Conservation (phyloP, 2,797 vertebrate genomes). For the Falco peregrinus region DNA sequence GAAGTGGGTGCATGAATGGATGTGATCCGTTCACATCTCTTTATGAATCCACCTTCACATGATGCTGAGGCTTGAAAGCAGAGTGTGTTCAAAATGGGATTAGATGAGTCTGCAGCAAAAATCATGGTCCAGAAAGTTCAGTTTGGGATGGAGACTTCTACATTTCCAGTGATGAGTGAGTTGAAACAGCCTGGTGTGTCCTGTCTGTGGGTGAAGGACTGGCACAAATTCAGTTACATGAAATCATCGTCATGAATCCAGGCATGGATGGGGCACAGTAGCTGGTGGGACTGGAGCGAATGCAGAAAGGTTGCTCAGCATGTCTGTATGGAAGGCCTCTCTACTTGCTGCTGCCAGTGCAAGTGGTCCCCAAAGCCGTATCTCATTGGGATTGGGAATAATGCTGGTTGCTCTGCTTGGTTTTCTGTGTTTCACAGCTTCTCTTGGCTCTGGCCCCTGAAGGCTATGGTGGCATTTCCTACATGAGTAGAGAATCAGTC, state of each 20-base stretch:
- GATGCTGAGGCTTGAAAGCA: not conserved
- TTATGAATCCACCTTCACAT: not conserved
- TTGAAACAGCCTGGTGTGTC: not conserved
- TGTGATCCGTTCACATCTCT: not conserved
- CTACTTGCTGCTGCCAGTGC: not conserved
- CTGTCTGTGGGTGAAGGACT: not conserved
- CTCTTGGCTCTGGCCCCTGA: not conserved
- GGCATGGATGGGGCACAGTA: not conserved
- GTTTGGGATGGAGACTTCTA: not conserved
- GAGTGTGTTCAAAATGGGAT: not conserved
- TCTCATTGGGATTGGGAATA: not conserved
- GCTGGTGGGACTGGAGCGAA: not conserved
- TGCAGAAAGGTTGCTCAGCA: not conserved
- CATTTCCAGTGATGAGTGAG: not conserved
- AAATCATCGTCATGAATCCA: not conserved
- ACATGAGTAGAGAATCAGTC: not conserved
- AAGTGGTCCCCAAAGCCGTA: not conserved
- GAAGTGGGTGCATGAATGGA: not conserved
- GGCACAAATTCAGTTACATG: fast-evolving
- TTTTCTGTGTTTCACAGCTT: not conserved
- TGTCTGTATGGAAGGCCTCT: fast-evolving
- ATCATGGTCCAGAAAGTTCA: not conserved
- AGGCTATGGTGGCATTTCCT: not conserved
- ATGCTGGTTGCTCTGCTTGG: not conserved
- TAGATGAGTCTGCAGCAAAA: not conserved